These are phyloP conservation scores for Halcyon smyrnensis DNA, from an alignment of 2,797 vertebrate species.

Conservation along the genomic window DNA sequence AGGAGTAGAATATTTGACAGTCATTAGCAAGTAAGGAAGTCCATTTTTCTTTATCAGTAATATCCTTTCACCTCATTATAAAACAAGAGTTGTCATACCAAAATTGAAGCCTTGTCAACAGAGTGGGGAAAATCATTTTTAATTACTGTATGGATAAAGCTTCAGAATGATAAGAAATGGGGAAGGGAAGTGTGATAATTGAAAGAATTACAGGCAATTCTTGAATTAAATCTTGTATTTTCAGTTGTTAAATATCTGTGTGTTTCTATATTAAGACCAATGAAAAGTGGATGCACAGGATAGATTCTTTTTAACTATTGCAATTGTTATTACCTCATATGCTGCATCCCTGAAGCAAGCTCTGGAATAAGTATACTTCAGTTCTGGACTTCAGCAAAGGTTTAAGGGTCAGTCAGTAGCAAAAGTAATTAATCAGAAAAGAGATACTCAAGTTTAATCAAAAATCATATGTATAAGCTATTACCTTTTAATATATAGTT, in stretches of 20 bases:
- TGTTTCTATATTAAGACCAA: neutral
- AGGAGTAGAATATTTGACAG: constrained; percentile 65
- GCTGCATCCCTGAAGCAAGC: neutral
- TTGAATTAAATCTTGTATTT: constrained; percentile 52
- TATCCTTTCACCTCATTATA: constrained; percentile 76
- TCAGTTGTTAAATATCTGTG: neutral
- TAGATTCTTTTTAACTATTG: neutral
- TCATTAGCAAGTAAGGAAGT: constrained; percentile 66
- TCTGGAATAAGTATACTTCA: neutral
- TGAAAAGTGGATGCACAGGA: neutral
- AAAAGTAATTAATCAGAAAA: neutral
- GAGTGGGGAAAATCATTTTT: constrained; percentile 67
- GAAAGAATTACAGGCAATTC: constrained; percentile 33
- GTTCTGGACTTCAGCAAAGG: neutral
- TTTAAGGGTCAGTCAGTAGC: neutral
- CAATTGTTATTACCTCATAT: neutral
- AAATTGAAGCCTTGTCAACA: constrained; percentile 73
- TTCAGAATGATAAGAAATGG: constrained; percentile 58
- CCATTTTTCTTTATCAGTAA: constrained; percentile 50
- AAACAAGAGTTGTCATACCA: constrained; percentile 73
- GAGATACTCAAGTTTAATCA: neutral
- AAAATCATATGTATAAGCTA: neutral
- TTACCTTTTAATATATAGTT: neutral
- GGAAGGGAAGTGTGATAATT: constrained; percentile 23
- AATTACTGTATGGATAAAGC: constrained; percentile 66